These are phyloP conservation scores for Thryonomys swinderianus DNA, from an alignment of 2,113 vertebrate species.

Conservation along the genomic window DNA sequence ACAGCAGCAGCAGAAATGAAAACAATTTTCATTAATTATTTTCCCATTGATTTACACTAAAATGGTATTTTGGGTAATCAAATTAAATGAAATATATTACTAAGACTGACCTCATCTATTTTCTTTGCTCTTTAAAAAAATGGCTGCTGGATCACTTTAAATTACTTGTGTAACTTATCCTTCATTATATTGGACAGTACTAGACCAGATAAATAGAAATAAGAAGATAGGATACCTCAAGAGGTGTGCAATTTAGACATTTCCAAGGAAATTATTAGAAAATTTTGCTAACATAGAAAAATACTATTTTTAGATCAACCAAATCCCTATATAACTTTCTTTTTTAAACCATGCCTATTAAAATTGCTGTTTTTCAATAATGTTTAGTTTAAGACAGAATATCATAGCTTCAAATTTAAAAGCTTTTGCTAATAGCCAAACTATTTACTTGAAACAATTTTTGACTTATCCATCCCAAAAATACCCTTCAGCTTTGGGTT, in stretches of 20 bases:
- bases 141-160: background rate
- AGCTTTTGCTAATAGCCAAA: constrained; percentile 26
- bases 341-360: constrained; percentile 7
- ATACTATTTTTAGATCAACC: constrained; percentile 54
- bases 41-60: constrained; percentile 24
- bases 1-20: background rate
- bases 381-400: constrained; percentile 17
- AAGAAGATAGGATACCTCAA: background rate
- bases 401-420: constrained; percentile 36
- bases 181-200: constrained; percentile 14
- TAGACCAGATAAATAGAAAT: constrained; percentile 21
- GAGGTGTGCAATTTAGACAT: constrained; percentile 29
- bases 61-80: constrained; percentile 47
- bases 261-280: constrained; percentile 49
- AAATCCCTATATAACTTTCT: constrained; percentile 13
- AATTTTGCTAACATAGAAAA: constrained; percentile 12
- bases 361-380: constrained; percentile 32
- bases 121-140: constrained; percentile 32
- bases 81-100: constrained; percentile 16
- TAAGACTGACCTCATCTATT: background rate
- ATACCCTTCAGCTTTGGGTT: background rate
- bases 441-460: background rate
- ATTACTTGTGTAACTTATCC: background rate
- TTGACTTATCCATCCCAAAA: background rate
- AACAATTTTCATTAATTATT: constrained; percentile 1